Base-by-base conservation (phyloP, 2,113 vertebrate genomes). In the Hemiscyllium ocellatum region DNA sequence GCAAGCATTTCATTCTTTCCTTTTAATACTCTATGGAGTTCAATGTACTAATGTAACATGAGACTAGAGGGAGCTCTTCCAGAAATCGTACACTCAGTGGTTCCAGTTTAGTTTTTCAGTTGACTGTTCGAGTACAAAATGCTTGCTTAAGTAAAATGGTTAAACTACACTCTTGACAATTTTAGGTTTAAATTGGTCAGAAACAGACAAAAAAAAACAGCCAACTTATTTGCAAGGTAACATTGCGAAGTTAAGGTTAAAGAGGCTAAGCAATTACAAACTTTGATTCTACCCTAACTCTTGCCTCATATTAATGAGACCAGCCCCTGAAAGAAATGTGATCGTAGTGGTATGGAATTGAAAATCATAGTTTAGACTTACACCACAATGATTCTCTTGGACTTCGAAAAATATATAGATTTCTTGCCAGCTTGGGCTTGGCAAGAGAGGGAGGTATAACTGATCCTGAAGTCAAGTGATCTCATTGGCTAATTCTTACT, bases 121-220 rank as follows among this genome's bases (percentile, higher is more conserved):
- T 83, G 80, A 83, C 80, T 42, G 33, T 65, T 91, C 61, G 52
- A 66, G 89, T 20, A 93, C 61, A 66, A 37, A 93, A 93, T 37
- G n/a, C 33, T n/a, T 93, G 61, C 89, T 37, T 66, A 29, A 91
- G 20, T 93, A n/a, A 93, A 17, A 19, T 66, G 66, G 17, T 65
- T 93, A 91, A 91, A 91, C n/a, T 91, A 91, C 33, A 65, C 89
- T 91, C 89, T 65, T 65, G 29, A 33, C 89, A 66, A 93, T 93
- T 66, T 22, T 68, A 37, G 20, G 89, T 66, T 66, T 66, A 66
- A 93, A 66, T 66, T 66, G 33, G 89, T 93, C 61, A 66, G 61
- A 66, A 33, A 24, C n/a, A n/a, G 65, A 22, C 89, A 93, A 93
- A 66, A 91, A 91, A 66, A 90, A 93, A 37, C 61, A 66, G 65